Evolutionary conservation across 2,888 invertebrate genomes (phyloP), one percentile per base, ranked within the genome.

Genomic region (Hirtodrosophila cameraria): DNA sequence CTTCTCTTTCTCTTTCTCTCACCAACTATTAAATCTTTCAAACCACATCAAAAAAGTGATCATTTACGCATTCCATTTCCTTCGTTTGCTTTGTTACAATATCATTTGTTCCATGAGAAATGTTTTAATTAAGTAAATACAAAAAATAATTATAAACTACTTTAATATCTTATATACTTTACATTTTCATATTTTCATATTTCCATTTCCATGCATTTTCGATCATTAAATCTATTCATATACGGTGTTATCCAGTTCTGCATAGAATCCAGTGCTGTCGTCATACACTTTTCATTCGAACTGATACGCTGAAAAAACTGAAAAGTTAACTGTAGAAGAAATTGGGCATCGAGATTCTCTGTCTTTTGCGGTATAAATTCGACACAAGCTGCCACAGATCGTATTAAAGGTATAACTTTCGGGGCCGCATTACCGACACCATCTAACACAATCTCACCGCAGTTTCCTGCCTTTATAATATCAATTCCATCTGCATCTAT

Each of bases 191-290:
- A n/a, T n/a, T n/a, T n/a, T n/a, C n/a, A n/a, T n/a, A n/a, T n/a
- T n/a, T n/a, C n/a, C n/a, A n/a, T n/a, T n/a, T n/a, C n/a, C 33
- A 28, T 3, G 9, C 27, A 55, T 18, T 39, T 25, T n/a, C 3
- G 18, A 0, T 2, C 18, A 4, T 1, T 1, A 8, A 53, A 27
- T 8, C 18, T 33, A 0, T 8, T 6, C 6, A 12, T 7, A 9
- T 1, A 35, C 0, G 42, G 42, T 0, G 4, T 2, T 7, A 20
- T 1, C 6, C 2, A 2, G 2, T 1, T 0, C 6, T 28, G 3
- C 0, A 11, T 6, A 0, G 7, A 1, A 1, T 8, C 13, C 0
- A 53, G n/a, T 0, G 35, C 2, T 1, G 2, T 1, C 27, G 20
- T 1, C 20, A 53, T 1, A 20, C 52, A 53, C 7, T 27, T 12